Evolutionary conservation across 1,140 invertebrate species (phyloP).

Genomic region (Nasonia longicornis): DNA sequence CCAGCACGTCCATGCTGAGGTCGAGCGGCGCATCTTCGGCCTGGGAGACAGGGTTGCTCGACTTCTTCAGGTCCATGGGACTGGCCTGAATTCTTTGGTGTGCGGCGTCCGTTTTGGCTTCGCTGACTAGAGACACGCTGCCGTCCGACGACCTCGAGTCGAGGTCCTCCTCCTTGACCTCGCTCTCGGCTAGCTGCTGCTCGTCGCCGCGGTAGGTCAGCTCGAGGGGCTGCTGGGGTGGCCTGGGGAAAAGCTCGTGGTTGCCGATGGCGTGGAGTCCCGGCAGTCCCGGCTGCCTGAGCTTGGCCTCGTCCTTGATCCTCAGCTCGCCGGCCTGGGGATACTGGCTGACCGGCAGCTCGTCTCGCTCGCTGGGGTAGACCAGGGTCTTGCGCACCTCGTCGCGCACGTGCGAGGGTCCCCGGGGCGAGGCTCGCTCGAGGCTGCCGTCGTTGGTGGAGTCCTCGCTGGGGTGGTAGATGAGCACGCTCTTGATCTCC

Average conservation of each 20-base stretch:
- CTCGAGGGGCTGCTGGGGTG: conserved; percentile 39
- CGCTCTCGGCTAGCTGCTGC: conserved; percentile 43
- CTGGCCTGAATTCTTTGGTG: conserved; percentile 66
- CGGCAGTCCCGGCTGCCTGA: not conserved
- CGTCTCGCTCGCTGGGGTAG: conserved; percentile 54
- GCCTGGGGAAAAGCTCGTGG: conserved; percentile 41
- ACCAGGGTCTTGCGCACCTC: conserved; percentile 61
- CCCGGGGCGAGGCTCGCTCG: conserved; percentile 68
- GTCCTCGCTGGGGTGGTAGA: conserved; percentile 87
- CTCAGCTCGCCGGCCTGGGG: conserved; percentile 32
- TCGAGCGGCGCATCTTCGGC: conserved; percentile 79
- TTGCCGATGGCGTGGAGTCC: not conserved
- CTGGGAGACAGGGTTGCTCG: conserved; percentile 6
- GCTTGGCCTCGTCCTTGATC: conserved; percentile 41
- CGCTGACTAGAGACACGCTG: conserved; percentile 65
- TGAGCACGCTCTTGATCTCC: conserved; percentile 87
- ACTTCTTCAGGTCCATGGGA: conserved; percentile 61
- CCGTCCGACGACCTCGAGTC: conserved; percentile 61
- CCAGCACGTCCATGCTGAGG: conserved; percentile 85
- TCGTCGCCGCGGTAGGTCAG: conserved; percentile 43
- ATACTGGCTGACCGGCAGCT: not conserved
- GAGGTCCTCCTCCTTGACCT: conserved; percentile 55
- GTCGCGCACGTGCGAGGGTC: conserved; percentile 62
- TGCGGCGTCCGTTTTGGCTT: conserved; percentile 58
- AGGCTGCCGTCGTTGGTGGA: conserved; percentile 78